A percentile compares a stretch with the other conserved stretches of the same genome.
These are phyloP conservation scores for Aricia agestis DNA, from an alignment of 1,140 invertebrate genomes.

Conservation along the genomic window DNA sequence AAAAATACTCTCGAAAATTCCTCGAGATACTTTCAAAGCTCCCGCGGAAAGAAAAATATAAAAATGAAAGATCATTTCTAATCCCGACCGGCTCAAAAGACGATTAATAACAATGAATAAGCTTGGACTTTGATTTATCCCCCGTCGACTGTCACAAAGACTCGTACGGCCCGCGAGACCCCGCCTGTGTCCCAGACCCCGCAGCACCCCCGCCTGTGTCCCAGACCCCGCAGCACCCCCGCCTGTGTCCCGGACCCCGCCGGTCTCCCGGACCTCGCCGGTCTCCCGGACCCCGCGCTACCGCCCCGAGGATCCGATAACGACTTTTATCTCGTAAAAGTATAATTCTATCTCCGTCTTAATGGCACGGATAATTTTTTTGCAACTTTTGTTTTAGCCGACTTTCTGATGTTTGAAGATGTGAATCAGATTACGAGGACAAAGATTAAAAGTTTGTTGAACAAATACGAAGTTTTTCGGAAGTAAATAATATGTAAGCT, in stretches of 20 bases:
- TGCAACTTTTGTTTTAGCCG: background rate
- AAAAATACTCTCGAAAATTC: background rate
- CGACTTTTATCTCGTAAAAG: background rate
- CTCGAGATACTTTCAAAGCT: background rate
- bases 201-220: background rate
- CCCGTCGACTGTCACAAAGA: background rate
- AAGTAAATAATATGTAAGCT: background rate
- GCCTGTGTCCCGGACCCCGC: background rate
- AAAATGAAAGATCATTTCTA: constrained; percentile 6
- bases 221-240: background rate
- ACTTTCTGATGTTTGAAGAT: background rate
- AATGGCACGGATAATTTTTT: constrained; percentile 1
- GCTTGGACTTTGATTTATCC: background rate
- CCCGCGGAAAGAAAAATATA: background rate
- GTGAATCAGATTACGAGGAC: background rate
- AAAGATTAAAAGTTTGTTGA: background rate
- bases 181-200: background rate
- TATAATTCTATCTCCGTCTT: background rate
- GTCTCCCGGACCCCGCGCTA: background rate
- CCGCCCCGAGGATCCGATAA: background rate
- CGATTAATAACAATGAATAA: constrained; percentile 2
- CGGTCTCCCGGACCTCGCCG: too few relatives aligned
- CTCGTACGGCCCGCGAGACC: background rate
- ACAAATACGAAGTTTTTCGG: background rate
- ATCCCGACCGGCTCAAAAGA: background rate